Evolutionary conservation across 2,113 vertebrate genomes (phyloP).

Genomic region (Dipodomys spectabilis): DNA sequence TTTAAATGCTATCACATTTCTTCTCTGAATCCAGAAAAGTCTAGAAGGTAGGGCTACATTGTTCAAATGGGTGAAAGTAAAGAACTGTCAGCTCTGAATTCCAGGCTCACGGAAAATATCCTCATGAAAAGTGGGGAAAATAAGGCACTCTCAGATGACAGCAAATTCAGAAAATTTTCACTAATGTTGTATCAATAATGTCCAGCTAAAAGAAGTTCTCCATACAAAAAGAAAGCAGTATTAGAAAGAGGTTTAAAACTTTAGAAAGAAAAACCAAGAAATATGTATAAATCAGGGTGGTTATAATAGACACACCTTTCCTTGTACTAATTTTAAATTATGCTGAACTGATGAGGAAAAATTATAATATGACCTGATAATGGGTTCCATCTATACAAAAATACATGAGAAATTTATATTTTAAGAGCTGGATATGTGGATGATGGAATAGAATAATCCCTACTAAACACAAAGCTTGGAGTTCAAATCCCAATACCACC

Average conservation of each 20-base stretch:
- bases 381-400: slow-evolving; percentile 27
- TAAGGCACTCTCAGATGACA: slow-evolving; percentile 59
- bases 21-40: too few relatives aligned
- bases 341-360: slow-evolving; percentile 30
- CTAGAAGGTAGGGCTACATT: too few relatives aligned
- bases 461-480: too few relatives aligned
- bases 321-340: slow-evolving; percentile 20
- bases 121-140: slow-evolving; percentile 56
- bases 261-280: slow-evolving; percentile 61
- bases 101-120: slow-evolving; percentile 54
- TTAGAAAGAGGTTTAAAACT: slow-evolving; percentile 1
- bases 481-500: too few relatives aligned
- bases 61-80: slow-evolving; percentile 38
- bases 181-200: slow-evolving; percentile 26
- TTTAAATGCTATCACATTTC: too few relatives aligned
- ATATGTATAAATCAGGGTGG: slow-evolving; percentile 31
- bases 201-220: slow-evolving; percentile 48
- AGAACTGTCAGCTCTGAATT: slow-evolving; percentile 51
- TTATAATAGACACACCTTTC: not conserved
- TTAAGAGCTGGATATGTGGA: not conserved
- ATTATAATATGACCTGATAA: slow-evolving; percentile 22
- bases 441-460: too few relatives aligned
- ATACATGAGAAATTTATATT: slow-evolving; percentile 42
- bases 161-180: slow-evolving; percentile 56
- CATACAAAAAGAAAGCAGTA: slow-evolving; percentile 51